Conservation (phyloP, 2,797 vertebrate species). For the Rhodeus uyekii region DNA sequence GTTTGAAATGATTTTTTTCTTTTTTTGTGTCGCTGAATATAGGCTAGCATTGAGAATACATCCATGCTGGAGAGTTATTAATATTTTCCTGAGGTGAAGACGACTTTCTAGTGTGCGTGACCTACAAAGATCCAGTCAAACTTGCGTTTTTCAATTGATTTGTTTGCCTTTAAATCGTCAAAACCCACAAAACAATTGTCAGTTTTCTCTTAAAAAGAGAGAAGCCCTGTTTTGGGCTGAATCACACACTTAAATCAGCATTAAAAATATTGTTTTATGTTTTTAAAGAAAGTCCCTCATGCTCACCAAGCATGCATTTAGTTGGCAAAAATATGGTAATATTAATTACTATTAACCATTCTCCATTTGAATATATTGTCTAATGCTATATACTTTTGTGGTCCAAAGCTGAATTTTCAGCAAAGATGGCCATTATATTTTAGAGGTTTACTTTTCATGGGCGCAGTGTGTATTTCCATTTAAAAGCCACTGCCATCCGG, state of each 20-base stretch:
- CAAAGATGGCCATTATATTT: neutral
- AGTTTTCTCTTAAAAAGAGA: neutral
- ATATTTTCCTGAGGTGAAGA: neutral
- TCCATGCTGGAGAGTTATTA: neutral
- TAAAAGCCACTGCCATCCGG: neutral
- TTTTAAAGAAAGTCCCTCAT: neutral
- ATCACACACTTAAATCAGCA: neutral
- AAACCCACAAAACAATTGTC: conserved; percentile 17
- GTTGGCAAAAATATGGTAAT: neutral
- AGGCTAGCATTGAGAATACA: conserved; percentile 28
- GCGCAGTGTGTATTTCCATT: neutral
- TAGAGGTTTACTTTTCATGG: neutral
- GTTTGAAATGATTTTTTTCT: conserved; percentile 16
- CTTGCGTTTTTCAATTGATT: conserved; percentile 26
- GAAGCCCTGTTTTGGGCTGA: neutral
- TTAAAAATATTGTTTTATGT: neutral
- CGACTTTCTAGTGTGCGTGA: conserved; percentile 10
- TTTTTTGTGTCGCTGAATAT: conserved; percentile 33
- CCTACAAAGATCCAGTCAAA: conserved; percentile 36
- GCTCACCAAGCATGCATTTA: neutral
- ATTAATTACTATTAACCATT: neutral
- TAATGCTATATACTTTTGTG: neutral
- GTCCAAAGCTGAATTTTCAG: neutral
- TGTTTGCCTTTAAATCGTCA: neutral
- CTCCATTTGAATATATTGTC: neutral